Conservation (phyloP, 2,113 vertebrate genomes). For the Naja naja region DNA sequence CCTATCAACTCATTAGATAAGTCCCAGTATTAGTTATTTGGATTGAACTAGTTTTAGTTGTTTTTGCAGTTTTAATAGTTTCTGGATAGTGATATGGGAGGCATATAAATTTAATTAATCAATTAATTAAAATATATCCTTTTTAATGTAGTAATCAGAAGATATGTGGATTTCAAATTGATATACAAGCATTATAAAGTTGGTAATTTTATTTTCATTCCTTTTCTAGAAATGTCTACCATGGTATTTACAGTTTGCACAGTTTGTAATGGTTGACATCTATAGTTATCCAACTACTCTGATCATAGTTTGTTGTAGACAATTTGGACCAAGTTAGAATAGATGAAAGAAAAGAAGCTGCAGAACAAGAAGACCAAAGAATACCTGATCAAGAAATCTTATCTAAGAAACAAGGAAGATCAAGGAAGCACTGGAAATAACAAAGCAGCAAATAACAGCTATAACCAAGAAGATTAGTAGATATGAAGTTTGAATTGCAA, state of each 20-base stretch:
- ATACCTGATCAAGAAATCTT: too few species aligned
- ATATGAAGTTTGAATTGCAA: too few species aligned
- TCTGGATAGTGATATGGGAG: too few species aligned
- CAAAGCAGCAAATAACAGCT: too few species aligned
- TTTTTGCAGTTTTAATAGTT: neutral
- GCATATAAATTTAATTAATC: too few species aligned
- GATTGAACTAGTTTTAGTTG: neutral
- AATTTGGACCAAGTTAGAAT: neutral
- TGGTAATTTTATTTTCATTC: neutral
- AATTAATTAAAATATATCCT: neutral
- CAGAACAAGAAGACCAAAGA: too few species aligned
- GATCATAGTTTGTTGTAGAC: neutral
- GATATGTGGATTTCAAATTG: neutral
- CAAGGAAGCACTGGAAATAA: too few species aligned
- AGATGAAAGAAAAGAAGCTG: too few species aligned
- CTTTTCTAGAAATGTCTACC: neutral
- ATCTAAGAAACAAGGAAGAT: too few species aligned
- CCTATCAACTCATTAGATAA: neutral
- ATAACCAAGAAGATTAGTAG: too few species aligned
- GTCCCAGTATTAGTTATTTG: neutral
- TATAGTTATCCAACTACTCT: neutral
- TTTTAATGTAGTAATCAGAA: neutral
- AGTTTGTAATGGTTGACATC: neutral
- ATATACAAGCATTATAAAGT: neutral
- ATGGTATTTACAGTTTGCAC: neutral